Evolutionary conservation across 2,888 invertebrate genomes (phyloP), one percentile per base, ranked within the genome.

Genomic region (Cheilosia pagana): DNA sequence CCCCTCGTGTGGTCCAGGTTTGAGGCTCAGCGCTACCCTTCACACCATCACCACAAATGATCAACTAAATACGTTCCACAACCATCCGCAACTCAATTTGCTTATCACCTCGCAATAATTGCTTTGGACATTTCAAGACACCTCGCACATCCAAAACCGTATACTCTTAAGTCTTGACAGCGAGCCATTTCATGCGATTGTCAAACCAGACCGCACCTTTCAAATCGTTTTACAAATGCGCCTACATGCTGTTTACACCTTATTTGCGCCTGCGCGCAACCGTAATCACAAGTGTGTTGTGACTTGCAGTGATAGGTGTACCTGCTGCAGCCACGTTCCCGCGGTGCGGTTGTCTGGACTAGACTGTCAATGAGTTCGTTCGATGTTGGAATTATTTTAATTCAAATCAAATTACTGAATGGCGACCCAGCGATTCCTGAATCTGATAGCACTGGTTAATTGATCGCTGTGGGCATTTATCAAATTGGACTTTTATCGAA

Each of bases 391-490:
- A 62, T 57, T 55, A 68, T 55, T 43, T 72, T 70, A 53, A 70
- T 71, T 52, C 14, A 28, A 74, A 55, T 75, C 43, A 16, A 75
- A 57, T 63, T 52, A 35, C 62, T 62, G 57, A 67, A 68, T 57
- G 57, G 74, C 62, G 60, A 65, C 76, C 63, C 50, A 77, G 28
- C 52, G 65, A 62, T 62, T 52, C 60, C 50, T 57, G 60, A 14
- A 25, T 59, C 63, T 50, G 72, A 75, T 71, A 59, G 70, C 35
- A 35, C 45, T 62, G 28, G 48, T 63, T 81, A 76, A 76, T 74
- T 67, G 74, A 10, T 79, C 28, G 21, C 63, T n/a, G 35, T 21
- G 23, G 52, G 39, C 41, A 75, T 63, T 70, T 59, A 70, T 81
- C 55, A 72, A 62, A 31, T 21, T 21, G 45, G 31, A 50, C 19